Percentiles rank a stretch among this genome's conserved stretches.
phyloP scores from a whole-genome alignment of 2,888 invertebrate genomes.

The Pseudanteris insignis region DNA sequence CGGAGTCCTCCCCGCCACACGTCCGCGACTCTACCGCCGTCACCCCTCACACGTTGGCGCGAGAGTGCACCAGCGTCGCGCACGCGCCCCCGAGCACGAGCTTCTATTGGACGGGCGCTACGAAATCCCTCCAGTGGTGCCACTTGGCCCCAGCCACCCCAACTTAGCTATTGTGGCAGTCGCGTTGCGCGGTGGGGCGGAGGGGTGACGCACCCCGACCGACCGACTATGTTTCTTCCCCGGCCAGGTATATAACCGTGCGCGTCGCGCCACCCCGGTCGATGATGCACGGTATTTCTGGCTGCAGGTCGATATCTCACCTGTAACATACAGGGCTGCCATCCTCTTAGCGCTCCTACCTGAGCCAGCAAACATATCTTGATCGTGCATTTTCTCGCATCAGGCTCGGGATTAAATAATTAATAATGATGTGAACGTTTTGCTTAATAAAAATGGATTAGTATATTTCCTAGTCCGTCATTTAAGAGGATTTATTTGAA shows the following conservation, averaged over 20 bases:
- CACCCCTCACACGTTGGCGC: conserved; percentile 30
- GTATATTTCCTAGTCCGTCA: no score
- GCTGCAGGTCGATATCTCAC: conserved; percentile 65
- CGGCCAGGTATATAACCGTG: conserved; percentile 50
- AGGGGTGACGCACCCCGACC: conserved; percentile 47
- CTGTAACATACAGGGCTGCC: conserved; percentile 54
- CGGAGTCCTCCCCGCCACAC: conserved; percentile 64
- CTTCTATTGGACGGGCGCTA: conserved; percentile 55
- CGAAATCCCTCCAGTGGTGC: conserved; percentile 52
- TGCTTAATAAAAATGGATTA: background rate
- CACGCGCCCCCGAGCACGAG: conserved; percentile 35
- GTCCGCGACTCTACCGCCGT: conserved; percentile 48
- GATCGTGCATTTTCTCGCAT: conserved; percentile 1
- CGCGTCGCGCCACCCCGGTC: conserved; percentile 56
- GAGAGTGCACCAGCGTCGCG: conserved; percentile 30
- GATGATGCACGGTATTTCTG: conserved; percentile 66
- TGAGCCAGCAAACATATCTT: conserved; percentile 20
- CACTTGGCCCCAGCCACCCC: conserved; percentile 34
- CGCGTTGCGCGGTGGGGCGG: conserved; percentile 15
- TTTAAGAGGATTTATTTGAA: no score
- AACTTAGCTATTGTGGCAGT: conserved; percentile 15
- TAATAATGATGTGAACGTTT: background rate
- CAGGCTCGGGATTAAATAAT: background rate
- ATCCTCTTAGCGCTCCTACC: conserved; percentile 37
- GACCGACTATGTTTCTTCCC: conserved; percentile 39